Conservation (phyloP, 2,113 vertebrate species). For the Apteryx owenii region DNA sequence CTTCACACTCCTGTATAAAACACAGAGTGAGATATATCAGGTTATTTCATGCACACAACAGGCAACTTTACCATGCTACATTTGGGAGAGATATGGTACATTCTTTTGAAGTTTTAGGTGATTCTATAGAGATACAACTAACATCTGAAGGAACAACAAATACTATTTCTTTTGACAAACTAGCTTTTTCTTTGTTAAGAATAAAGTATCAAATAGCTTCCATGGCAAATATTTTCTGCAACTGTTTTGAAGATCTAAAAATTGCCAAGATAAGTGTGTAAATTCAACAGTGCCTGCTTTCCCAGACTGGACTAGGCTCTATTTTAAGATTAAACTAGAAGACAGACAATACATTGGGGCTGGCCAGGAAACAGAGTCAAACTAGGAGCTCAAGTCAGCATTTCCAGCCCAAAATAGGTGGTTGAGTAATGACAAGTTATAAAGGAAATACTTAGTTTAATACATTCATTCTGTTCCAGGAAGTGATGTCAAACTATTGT, state of each 20-base stretch:
- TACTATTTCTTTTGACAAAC: neutral
- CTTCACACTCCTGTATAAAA: neutral
- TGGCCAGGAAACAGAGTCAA: constrained; percentile 58
- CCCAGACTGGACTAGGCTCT: neutral
- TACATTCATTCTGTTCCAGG: constrained; percentile 4
- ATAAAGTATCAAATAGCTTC: neutral
- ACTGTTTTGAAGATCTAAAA: neutral
- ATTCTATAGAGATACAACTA: neutral
- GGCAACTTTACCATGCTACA: neutral
- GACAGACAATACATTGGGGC: constrained; percentile 27
- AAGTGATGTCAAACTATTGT: constrained; percentile 56
- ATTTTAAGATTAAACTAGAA: constrained; percentile 17
- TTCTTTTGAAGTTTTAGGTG: neutral
- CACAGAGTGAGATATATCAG: neutral
- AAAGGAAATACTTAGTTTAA: constrained; percentile 37
- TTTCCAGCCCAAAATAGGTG: constrained; percentile 36
- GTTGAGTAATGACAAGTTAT: neutral
- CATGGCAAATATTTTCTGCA: neutral
- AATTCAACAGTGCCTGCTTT: neutral
- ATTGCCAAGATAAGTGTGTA: neutral
- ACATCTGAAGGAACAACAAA: neutral
- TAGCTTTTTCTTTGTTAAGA: neutral
- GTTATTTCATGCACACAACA: neutral
- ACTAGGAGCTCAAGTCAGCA: neutral
- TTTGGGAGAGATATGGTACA: neutral